Conservation (phyloP, 2,888 invertebrate genomes). For the Chouioia cunea region DNA sequence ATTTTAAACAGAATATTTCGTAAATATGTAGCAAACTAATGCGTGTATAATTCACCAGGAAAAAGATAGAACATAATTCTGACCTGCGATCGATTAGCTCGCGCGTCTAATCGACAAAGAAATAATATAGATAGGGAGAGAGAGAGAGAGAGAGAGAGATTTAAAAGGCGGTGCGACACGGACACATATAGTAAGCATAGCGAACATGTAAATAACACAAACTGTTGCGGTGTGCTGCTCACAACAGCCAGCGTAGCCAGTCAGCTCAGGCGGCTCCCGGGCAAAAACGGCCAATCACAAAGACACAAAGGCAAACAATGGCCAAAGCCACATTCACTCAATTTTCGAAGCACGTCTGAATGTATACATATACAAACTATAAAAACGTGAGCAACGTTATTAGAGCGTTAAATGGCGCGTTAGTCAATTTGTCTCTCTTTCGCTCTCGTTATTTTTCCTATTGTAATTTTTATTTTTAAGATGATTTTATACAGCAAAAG, state of each 20-base stretch:
- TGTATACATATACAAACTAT: too few relatives aligned
- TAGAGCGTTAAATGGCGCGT: too few relatives aligned
- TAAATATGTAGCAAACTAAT: too few relatives aligned
- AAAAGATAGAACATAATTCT: background rate
- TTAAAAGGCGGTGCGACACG: conserved; percentile 47
- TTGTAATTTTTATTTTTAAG: too few relatives aligned
- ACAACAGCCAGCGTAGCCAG: background rate
- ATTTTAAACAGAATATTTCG: too few relatives aligned
- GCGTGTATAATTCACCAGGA: too few relatives aligned
- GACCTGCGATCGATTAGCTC: conserved; percentile 8
- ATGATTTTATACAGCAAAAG: conserved; percentile 17
- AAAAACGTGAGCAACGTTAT: too few relatives aligned
- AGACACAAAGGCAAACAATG: conserved; percentile 41
- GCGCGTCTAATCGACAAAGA: conserved; percentile 53
- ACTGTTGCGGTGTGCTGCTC: conserved; percentile 38
- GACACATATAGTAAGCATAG: conserved; percentile 48
- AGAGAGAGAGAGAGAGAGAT: background rate
- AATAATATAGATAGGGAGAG: background rate
- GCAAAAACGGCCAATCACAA: conserved; percentile 40
- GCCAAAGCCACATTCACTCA: background rate
- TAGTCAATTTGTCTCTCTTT: too few relatives aligned
- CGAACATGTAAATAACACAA: conserved; percentile 59
- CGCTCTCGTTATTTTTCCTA: too few relatives aligned
- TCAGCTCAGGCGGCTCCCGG: conserved; percentile 12
- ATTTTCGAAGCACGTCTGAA: too few relatives aligned